Evolutionary conservation across 2,113 vertebrate genomes (phyloP).

Genomic region (Campylomormyrus tamandua): DNA sequence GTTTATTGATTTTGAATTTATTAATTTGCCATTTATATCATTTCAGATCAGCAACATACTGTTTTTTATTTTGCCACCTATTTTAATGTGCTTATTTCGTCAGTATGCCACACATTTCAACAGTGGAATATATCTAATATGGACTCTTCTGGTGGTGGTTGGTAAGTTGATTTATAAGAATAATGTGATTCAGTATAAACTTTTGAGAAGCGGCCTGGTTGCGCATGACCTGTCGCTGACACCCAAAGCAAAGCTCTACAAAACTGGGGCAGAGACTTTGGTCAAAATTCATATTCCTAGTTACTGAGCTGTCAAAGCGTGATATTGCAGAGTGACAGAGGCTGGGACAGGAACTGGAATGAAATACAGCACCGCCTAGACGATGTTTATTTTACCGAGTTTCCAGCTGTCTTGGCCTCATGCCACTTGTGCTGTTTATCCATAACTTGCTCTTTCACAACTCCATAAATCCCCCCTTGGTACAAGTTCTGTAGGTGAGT

Average conservation of each 20-base stretch:
- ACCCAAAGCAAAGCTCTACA: neutral
- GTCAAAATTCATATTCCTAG: conserved; percentile 1
- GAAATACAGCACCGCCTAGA: neutral
- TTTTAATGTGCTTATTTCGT: conserved; percentile 93
- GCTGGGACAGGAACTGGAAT: neutral
- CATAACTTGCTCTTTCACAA: neutral
- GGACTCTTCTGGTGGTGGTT: conserved; percentile 88
- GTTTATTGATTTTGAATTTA: conserved; percentile 10
- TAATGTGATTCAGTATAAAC: conserved; percentile 10
- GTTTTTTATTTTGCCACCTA: conserved; percentile 93
- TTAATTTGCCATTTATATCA: conserved; percentile 42
- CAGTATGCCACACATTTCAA: conserved; percentile 96
- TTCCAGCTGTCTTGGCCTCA: neutral
- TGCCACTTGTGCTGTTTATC: neutral
- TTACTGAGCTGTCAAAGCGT: neutral
- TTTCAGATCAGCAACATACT: conserved; percentile 95
- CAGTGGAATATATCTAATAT: conserved; percentile 97
- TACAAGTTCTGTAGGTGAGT: neutral
- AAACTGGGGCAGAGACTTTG: neutral
- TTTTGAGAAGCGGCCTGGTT: neutral
- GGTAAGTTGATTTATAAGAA: conserved; percentile 72
- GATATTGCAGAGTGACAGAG: neutral
- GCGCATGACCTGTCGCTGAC: neutral
- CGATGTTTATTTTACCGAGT: neutral
- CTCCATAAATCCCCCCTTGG: neutral